Evolutionary conservation across 2,888 invertebrate species (phyloP), one percentile per base, ranked within the genome.

Genomic region (Masnerella sp.): DNA sequence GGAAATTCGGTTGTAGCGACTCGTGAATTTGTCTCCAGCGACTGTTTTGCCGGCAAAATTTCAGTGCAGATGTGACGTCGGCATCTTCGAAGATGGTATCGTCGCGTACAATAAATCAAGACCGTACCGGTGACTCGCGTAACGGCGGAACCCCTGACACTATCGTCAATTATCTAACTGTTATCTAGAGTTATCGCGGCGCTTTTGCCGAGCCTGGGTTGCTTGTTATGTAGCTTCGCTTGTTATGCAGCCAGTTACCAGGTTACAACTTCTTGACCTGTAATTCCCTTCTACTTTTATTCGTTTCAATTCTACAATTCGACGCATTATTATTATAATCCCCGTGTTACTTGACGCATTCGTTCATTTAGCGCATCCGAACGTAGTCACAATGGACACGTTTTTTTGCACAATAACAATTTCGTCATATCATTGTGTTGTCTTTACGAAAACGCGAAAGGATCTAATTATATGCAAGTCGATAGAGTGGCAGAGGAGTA

Each of bases 101-200:
- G 11, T 51, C 12, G 49, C 25, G 40, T 38, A 25, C 56, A 67
- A 67, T 67, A 67, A 67, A 67, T 67, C 67, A 67, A 51, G 67
- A 45, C 58, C 9, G 9, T 62, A 42, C 49, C 40, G n/a, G 58
- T 49, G 43, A 43, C 36, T 52, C 64, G 52, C 62, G 52, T 62
- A 62, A 62, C 52, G 42, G 42, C 40, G 49, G 58, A 67, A 58
- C 49, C 49, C 14, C 42, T 58, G 58, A 67, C 67, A 42, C 56
- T 54, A 67, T 67, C 65, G 65, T 51, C 42, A 62, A 62, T 62
- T 62, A 62, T 62, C 61, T 62, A 62, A 40, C 62, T 52, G 40
- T 62, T 45, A 64, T 64, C 45, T 25, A 9, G 36, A 43, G 54
- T 45, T 64, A 64, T 64, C 54, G 15, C 43, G 17, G 11, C 14